Evolutionary conservation across 2,113 vertebrate genomes (phyloP).

Genomic region (Galeopterus variegatus): DNA sequence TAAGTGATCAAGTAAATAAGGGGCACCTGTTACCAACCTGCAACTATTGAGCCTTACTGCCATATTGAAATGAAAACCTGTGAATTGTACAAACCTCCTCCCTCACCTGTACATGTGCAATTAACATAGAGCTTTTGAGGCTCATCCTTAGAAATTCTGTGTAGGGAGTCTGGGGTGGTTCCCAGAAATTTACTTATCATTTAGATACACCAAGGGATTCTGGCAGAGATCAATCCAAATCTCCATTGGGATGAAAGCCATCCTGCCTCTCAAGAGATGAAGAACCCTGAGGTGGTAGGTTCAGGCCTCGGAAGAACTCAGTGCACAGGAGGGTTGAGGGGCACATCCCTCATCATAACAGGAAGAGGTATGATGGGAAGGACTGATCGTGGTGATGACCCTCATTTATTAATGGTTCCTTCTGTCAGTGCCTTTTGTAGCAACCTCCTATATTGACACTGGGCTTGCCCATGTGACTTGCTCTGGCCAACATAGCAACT

Average conservation of each 20-base stretch:
- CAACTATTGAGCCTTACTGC: background rate
- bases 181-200: slow-evolving; percentile 24
- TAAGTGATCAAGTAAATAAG: background rate
- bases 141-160: slow-evolving; percentile 6
- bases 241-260: background rate
- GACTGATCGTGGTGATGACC: background rate
- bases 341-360: too few relatives aligned
- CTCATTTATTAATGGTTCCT: background rate
- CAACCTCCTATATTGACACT: background rate
- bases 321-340: background rate
- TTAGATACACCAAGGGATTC: background rate
- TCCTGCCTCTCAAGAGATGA: background rate
- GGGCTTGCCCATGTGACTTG: background rate
- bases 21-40: background rate
- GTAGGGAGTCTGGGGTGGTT: background rate
- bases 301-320: background rate
- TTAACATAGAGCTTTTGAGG: background rate
- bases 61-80: background rate
- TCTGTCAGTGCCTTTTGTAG: background rate
- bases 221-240: background rate
- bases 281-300: background rate
- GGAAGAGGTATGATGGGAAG: background rate
- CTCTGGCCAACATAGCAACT: background rate
- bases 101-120: background rate
- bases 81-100: background rate